These are phyloP conservation scores for Papilio gigon DNA, from an alignment of 2,888 invertebrate genomes.

Conservation along the genomic window DNA sequence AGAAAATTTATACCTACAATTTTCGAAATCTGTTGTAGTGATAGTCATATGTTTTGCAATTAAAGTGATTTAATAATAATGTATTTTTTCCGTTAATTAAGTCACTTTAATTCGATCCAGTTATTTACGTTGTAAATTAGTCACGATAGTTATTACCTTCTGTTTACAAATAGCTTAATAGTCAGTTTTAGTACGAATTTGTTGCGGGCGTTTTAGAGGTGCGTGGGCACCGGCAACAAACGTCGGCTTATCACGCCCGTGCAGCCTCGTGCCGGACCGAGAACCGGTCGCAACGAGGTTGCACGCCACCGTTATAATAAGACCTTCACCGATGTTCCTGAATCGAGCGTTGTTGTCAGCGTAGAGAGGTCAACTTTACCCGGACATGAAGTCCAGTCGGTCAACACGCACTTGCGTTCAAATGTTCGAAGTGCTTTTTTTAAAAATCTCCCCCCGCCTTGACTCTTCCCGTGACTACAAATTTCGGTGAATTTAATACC, in stretches of 20 bases:
- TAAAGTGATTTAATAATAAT: background rate
- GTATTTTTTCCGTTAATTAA: background rate
- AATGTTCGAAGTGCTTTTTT: constrained; percentile 20
- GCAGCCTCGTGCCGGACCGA: constrained; percentile 58
- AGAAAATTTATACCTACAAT: background rate
- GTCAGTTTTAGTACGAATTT: constrained; percentile 24
- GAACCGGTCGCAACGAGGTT: constrained; percentile 74
- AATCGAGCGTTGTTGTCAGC: constrained; percentile 1
- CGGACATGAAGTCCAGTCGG: constrained; percentile 47
- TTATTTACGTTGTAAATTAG: background rate
- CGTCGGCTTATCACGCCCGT: constrained; percentile 60
- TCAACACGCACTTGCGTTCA: constrained; percentile 45
- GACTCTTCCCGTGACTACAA: constrained; percentile 18
- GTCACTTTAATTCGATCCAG: background rate
- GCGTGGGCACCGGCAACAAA: constrained; percentile 49
- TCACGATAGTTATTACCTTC: background rate
- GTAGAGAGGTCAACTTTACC: constrained; percentile 25
- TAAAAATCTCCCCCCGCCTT: constrained; percentile 25
- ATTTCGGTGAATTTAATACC: constrained; percentile 18
- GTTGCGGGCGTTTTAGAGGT: constrained; percentile 15
- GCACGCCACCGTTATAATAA: constrained; percentile 51
- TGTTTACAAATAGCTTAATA: constrained; percentile 18
- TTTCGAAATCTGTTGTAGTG: background rate
- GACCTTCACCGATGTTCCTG: constrained; percentile 37
- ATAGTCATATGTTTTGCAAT: background rate